A percentile compares a stretch with the other conserved stretches of the same genome.
These are phyloP conservation scores for Coelopa pilipes DNA, from an alignment of 2,888 invertebrate genomes.

Conservation along the genomic window DNA sequence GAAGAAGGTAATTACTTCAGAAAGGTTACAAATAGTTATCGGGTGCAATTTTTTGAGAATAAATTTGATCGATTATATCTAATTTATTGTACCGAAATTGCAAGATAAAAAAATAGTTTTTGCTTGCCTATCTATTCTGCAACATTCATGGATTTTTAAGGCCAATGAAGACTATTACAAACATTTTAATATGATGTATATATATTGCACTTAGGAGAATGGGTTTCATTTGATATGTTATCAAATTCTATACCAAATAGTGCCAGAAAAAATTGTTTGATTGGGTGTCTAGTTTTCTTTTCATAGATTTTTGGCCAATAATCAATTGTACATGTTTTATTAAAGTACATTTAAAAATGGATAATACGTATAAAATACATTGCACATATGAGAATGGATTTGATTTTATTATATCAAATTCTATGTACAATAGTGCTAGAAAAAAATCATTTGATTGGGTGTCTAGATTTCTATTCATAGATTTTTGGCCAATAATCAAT, in stretches of 20 bases:
- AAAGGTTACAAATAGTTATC: neutral
- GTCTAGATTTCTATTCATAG: constrained; percentile 1
- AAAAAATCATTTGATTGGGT: constrained; percentile 1
- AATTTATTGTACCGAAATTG: constrained; percentile 48
- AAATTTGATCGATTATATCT: constrained; percentile 29
- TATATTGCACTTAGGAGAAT: constrained; percentile 20
- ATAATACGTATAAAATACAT: neutral
- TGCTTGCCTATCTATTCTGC: constrained; percentile 60
- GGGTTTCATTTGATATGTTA: constrained; percentile 7
- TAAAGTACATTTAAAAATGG: neutral
- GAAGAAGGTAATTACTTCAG: constrained; percentile 76
- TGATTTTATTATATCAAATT: constrained; percentile 1
- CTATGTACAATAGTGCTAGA: constrained; percentile 10
- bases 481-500: constrained; percentile 15
- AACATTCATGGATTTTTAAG: constrained; percentile 50
- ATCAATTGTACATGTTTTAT: constrained; percentile 22
- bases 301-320: constrained; percentile 42
- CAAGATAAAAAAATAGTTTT: constrained; percentile 56
- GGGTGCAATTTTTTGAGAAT: constrained; percentile 37
- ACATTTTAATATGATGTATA: neutral
- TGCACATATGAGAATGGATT: constrained; percentile 14
- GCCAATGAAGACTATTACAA: constrained; percentile 62
- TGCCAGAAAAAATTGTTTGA: constrained; percentile 48
- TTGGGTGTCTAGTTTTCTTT: constrained; percentile 58
- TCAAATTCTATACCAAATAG: constrained; percentile 38